Evolutionary conservation across 2,888 invertebrate species (phyloP).

Genomic region (Tachina lurida): DNA sequence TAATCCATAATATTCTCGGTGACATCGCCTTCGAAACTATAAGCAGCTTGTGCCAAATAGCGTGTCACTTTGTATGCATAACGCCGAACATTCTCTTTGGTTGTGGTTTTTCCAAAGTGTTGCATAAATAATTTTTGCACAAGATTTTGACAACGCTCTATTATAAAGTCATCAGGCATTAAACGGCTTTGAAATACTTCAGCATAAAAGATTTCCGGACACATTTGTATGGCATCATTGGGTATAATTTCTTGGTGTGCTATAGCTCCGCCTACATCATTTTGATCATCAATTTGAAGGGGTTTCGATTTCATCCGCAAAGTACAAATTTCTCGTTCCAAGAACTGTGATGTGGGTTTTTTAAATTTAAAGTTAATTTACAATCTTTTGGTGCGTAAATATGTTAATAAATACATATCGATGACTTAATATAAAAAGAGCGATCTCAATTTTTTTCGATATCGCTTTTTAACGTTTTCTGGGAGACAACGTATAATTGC

Average conservation of each 20-base stretch:
- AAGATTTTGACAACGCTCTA: constrained; percentile 79
- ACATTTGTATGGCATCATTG: constrained; percentile 72
- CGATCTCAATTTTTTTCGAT: no score
- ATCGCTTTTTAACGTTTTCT: no score
- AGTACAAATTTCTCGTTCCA: constrained; percentile 81
- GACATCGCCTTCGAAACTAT: constrained; percentile 78
- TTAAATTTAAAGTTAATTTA: background rate
- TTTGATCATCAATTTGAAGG: constrained; percentile 76
- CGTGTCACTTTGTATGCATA: constrained; percentile 79
- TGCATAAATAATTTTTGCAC: constrained; percentile 79
- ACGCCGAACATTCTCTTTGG: constrained; percentile 77
- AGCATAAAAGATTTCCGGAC: constrained; percentile 77
- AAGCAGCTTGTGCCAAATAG: constrained; percentile 80
- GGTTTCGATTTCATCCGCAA: constrained; percentile 81
- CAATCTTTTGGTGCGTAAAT: background rate
- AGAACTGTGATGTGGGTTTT: constrained; percentile 72
- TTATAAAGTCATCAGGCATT: constrained; percentile 78
- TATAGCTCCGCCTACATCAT: constrained; percentile 50
- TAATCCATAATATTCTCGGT: constrained; percentile 80
- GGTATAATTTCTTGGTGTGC: constrained; percentile 73
- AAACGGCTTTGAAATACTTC: constrained; percentile 77
- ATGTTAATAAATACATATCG: background rate
- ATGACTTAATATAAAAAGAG: no score
- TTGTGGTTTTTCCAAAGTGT: constrained; percentile 76
- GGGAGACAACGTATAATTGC: no score